Evolutionary conservation across 2,888 invertebrate species (phyloP), one percentile per base, ranked within the genome.

Genomic region (Harpagoxenus sublaevis): DNA sequence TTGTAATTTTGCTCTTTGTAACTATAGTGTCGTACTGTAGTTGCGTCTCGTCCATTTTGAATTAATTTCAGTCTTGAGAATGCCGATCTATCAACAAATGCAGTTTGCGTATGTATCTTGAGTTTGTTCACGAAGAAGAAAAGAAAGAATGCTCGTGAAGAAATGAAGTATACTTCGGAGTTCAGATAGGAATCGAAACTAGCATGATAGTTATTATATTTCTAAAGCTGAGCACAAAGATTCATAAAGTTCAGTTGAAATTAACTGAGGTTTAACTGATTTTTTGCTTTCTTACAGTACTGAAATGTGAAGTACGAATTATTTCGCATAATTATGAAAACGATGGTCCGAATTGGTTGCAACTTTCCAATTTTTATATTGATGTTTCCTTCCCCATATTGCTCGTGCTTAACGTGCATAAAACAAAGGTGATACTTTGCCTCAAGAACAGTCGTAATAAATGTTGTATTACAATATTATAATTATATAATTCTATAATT

Each of bases 1-100:
- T 42, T 77, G 35, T 42, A 71, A 71, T 79, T 71, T 79, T 3
- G 35, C 60, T n/a, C 55, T 31, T 23, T 39, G 3, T 42, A 31
- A 42, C 18, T 45, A 57, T 4, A 23, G 35, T 39, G 45, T 68
- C n/a, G 12, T 55, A 42, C 1, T 15, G 6, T 4, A 57, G 10
- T 45, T 55, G 55, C 48, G 42, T 60, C 10, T 35, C 10, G 23
- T 65, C 15, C 3, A 42, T 60, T 42, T 45, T 39, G n/a, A 28
- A 35, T 39, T 42, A 42, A 57, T 42, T 45, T 35, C n/a, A 51
- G 5, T 68, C 23, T 53, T 31, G 55, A 57, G 55, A 78, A 78
- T 45, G 12, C 18, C 5, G 31, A 48, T 39, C 57, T 23, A 18
- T 57, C 73, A 73, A 73, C 18, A 28, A 42, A 42, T 35, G 39